These are phyloP conservation scores for Nomada ruficornis DNA, from an alignment of 2,888 invertebrate species.

Conservation along the genomic window DNA sequence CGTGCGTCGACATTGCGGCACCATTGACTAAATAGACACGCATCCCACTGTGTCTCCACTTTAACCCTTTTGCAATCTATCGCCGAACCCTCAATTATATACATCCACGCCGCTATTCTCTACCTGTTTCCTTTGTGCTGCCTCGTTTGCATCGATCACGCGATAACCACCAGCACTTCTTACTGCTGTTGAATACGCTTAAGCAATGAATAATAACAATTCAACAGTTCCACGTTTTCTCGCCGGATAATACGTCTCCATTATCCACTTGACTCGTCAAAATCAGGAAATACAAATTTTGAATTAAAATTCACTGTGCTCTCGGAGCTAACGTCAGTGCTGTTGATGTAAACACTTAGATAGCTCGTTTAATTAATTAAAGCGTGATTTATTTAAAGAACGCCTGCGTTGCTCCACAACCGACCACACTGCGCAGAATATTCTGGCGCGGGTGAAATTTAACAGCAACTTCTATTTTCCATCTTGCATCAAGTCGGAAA, in stretches of 20 bases:
- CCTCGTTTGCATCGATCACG: conserved; percentile 31
- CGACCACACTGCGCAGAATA: too few species aligned
- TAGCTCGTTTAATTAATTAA: too few species aligned
- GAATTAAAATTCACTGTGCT: too few species aligned
- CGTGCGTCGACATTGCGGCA: conserved; percentile 32
- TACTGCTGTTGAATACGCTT: not conserved
- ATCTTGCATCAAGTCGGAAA: not conserved
- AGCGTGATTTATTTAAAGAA: too few species aligned
- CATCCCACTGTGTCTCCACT: conserved; percentile 46
- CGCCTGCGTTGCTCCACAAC: too few species aligned
- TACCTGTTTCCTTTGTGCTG: conserved; percentile 24
- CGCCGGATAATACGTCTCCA: not conserved
- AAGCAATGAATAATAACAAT: not conserved
- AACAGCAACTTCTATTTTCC: not conserved
- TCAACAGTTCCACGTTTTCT: not conserved
- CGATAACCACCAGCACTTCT: conserved; percentile 32
- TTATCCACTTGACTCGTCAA: too few species aligned
- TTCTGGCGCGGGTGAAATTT: too few species aligned
- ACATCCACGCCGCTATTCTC: conserved; percentile 34
- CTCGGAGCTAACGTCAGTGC: too few species aligned
- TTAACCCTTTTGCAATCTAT: conserved; percentile 56
- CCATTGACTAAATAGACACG: conserved; percentile 50
- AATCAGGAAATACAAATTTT: too few species aligned
- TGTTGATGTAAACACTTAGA: too few species aligned
- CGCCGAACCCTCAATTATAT: conserved; percentile 59